A percentile compares a stretch with the other conserved stretches of the same genome.
phyloP scores from a whole-genome alignment of 2,888 invertebrate species.

The Dorcus hopei region DNA sequence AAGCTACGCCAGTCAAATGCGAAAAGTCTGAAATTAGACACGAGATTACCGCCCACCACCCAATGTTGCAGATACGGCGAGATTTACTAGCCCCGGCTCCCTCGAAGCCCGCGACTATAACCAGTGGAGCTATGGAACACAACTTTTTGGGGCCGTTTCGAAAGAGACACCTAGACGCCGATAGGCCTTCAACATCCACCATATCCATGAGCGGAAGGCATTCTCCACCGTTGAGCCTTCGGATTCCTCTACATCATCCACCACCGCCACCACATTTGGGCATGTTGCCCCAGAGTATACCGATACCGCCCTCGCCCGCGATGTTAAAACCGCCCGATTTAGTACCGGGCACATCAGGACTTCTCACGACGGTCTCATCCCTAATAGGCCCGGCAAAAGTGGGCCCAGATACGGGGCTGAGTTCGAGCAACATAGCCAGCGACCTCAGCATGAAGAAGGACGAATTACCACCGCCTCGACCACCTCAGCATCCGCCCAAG shows the following conservation, averaged over 20 bases:
- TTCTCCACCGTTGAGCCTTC: conserved; percentile 40
- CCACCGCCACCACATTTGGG: conserved; percentile 26
- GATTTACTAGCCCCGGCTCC: conserved; percentile 60
- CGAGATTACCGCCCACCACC: conserved; percentile 30
- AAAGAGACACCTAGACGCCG: conserved; percentile 58
- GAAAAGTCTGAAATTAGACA: conserved; percentile 60
- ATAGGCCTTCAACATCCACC: conserved; percentile 43
- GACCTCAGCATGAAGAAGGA: conserved; percentile 49
- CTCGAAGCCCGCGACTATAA: conserved; percentile 41
- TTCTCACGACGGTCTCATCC: conserved; percentile 39
- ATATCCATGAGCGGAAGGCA: conserved; percentile 38
- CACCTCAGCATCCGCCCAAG: conserved; percentile 48
- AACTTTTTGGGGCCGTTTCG: conserved; percentile 56
- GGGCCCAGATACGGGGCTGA: conserved; percentile 13
- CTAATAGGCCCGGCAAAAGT: not conserved
- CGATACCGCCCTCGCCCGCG: conserved; percentile 31
- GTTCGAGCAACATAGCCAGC: conserved; percentile 38
- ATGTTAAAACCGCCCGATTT: conserved; percentile 46
- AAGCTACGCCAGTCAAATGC: conserved; percentile 56
- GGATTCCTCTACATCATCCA: conserved; percentile 33
- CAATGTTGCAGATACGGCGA: conserved; percentile 68
- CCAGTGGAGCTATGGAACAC: conserved; percentile 51
- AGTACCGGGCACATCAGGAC: conserved; percentile 41
- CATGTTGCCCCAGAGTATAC: conserved; percentile 32
- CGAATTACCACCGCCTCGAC: conserved; percentile 52